phyloP scores from a whole-genome alignment of 2,113 vertebrate species.

The Gallinago undulata region DNA sequence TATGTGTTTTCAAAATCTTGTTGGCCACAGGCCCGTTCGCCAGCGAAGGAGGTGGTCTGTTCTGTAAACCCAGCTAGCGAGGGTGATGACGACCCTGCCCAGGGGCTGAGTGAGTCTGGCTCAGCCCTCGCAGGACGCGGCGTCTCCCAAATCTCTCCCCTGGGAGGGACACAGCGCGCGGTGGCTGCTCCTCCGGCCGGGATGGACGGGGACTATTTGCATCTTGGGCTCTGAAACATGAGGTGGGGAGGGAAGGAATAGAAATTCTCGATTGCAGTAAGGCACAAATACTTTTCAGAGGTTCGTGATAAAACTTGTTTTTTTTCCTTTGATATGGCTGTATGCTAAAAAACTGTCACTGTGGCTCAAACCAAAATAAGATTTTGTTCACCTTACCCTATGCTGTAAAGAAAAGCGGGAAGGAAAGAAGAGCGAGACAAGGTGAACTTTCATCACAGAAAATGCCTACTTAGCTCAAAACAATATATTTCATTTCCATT shows the following conservation, averaged over 20 bases:
- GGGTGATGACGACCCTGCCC: rapidly evolving
- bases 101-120: not conserved
- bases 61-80: rapidly evolving
- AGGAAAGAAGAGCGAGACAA: not conserved
- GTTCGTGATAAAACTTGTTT: not conserved
- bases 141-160: not conserved
- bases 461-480: not conserved
- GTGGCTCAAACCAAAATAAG: not conserved
- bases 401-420: not conserved
- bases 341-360: not conserved
- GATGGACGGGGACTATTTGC: not conserved
- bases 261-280: not conserved
- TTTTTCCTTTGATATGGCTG: not conserved
- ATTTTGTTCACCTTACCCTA: not conserved
- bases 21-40: not conserved
- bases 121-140: not conserved
- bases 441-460: not conserved
- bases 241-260: not conserved
- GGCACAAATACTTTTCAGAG: not conserved
- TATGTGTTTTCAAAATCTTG: not conserved
- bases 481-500: not conserved
- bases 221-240: not conserved
- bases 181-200: rapidly evolving
- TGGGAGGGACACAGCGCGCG: rapidly evolving
- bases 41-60: rapidly evolving